These are phyloP conservation scores for Microtus richardsoni DNA, from an alignment of 2,113 vertebrate genomes.

Conservation along the genomic window DNA sequence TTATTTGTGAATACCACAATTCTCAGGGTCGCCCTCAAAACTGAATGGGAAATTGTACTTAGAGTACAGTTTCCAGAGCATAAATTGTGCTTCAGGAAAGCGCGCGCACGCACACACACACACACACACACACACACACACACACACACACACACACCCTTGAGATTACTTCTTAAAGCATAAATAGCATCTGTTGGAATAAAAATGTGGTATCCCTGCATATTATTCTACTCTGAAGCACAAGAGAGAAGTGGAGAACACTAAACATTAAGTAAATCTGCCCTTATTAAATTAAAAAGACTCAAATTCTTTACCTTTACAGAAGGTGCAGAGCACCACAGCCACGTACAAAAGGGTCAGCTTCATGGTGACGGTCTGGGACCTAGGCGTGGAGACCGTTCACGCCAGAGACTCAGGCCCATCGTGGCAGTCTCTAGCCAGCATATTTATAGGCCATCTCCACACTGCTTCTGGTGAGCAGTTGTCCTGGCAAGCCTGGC, in stretches of 20 bases:
- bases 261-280: not conserved
- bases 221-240: not conserved
- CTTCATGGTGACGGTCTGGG: slow-evolving; percentile 70
- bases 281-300: not conserved
- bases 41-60: not conserved
- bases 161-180: not conserved
- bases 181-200: not conserved
- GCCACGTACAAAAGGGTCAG: slow-evolving; percentile 4
- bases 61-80: not conserved
- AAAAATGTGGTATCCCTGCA: slow-evolving; percentile 11
- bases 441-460: slow-evolving; percentile 65
- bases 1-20: not conserved
- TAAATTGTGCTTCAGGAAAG: not conserved
- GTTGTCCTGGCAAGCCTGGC: not conserved
- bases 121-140: not conserved
- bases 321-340: slow-evolving; percentile 49
- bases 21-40: not conserved
- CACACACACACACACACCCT: not conserved
- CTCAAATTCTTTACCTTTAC: slow-evolving; percentile 68
- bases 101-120: not conserved
- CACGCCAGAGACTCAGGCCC: slow-evolving; percentile 55
- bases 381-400: slow-evolving; percentile 45
- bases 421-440: fast-evolving
- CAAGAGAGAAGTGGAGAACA: not conserved
- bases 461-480: not conserved